Conservation (phyloP, 2,113 vertebrate species). For the Melierax canorus region DNA sequence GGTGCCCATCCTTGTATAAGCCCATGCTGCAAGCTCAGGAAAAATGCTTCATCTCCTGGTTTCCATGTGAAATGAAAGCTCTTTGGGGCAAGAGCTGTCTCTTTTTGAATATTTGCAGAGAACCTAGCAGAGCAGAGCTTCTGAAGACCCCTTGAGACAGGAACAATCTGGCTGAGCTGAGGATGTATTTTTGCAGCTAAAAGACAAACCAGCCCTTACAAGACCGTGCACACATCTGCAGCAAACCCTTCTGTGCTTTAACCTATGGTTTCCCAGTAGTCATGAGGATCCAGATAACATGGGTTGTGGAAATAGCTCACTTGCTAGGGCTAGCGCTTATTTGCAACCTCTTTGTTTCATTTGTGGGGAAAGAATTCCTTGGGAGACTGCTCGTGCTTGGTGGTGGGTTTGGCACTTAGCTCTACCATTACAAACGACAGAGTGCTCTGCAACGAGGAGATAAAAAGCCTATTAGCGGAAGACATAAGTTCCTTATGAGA, state of each 20-base stretch:
- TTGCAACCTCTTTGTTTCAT: background rate
- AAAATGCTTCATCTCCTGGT: background rate
- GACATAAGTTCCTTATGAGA: background rate
- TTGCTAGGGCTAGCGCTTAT: background rate
- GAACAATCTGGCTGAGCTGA: background rate
- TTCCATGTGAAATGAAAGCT: background rate
- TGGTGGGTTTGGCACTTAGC: background rate
- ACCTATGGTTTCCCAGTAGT: background rate
- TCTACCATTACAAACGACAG: background rate
- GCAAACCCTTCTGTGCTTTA: background rate
- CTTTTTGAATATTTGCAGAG: background rate
- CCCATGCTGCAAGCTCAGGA: background rate
- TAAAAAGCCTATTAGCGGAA: background rate
- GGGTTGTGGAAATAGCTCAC: background rate
- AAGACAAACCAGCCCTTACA: background rate
- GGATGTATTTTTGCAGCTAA: background rate
- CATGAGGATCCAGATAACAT: background rate
- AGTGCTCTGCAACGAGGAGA: background rate
- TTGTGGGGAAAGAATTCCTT: background rate
- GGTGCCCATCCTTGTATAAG: background rate
- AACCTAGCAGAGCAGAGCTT: background rate
- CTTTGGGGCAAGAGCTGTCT: background rate
- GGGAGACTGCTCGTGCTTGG: background rate
- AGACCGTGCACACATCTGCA: fast-evolving
- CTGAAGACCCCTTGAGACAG: background rate